Percentiles rank a stretch among this genome's conserved stretches.
These are phyloP conservation scores for Papilio demoleus DNA, from an alignment of 2,888 invertebrate genomes.

Conservation along the genomic window DNA sequence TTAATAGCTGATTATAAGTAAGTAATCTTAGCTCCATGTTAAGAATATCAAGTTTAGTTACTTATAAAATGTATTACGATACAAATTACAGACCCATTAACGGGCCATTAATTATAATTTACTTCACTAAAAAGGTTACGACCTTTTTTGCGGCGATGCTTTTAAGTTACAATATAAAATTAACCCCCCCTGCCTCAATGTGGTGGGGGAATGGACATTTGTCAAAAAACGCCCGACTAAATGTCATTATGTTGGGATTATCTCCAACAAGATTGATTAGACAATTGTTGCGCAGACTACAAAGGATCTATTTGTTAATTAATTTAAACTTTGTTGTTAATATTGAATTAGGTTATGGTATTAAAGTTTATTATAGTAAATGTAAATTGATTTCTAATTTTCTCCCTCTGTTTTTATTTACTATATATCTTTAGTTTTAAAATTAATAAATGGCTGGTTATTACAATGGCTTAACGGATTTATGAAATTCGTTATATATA, in stretches of 20 bases:
- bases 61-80: not conserved
- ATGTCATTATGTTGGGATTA: constrained; percentile 28
- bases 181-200: not conserved
- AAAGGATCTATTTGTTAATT: constrained; percentile 1
- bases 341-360: not conserved
- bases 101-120: constrained; percentile 16
- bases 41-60: not conserved
- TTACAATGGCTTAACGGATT: too few relatives aligned
- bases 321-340: not conserved
- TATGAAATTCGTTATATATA: too few relatives aligned
- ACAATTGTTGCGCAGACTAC: constrained; percentile 17
- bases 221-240: constrained; percentile 33
- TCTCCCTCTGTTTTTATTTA: too few relatives aligned
- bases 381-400: too few relatives aligned
- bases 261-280: constrained; percentile 31
- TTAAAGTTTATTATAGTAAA: not conserved
- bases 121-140: constrained; percentile 25
- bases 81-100: constrained; percentile 4
- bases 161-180: constrained; percentile 20
- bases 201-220: constrained; percentile 10
- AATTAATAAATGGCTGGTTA: too few relatives aligned
- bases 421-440: too few relatives aligned
- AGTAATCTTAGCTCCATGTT: not conserved
- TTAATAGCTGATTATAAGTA: too few relatives aligned
- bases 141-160: constrained; percentile 18